Evolutionary conservation across 2,888 invertebrate genomes (phyloP).

Genomic region (Hemistola chrysoprasaria): DNA sequence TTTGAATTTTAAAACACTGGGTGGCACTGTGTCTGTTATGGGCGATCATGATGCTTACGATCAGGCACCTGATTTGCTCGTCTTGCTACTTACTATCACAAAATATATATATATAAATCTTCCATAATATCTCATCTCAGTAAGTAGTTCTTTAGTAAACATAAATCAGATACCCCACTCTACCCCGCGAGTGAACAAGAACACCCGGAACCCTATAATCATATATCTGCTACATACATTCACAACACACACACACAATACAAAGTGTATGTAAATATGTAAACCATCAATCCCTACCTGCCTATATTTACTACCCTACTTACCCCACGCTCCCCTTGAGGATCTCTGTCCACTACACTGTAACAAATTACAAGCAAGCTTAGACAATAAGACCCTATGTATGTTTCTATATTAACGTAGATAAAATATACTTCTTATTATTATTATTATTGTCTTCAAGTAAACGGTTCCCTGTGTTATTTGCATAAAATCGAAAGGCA

Average conservation of each 20-base stretch:
- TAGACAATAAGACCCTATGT: too few species aligned
- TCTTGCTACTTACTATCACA: too few species aligned
- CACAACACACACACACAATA: conserved; percentile 15
- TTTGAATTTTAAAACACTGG: too few species aligned
- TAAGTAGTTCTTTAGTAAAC: conserved; percentile 11
- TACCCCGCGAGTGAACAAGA: background rate
- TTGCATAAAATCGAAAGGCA: too few species aligned
- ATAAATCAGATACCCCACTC: background rate
- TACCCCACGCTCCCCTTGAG: background rate
- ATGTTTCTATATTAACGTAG: too few species aligned
- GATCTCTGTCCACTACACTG: background rate
- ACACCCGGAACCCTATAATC: conserved; percentile 2
- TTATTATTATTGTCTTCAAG: too few species aligned
- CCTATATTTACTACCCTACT: conserved; percentile 7
- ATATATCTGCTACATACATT: conserved; percentile 24
- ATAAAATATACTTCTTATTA: too few species aligned
- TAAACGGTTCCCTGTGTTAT: too few species aligned
- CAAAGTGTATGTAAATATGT: conserved; percentile 32
- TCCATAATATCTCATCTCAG: conserved; percentile 4
- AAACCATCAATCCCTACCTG: conserved; percentile 32
- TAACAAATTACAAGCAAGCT: background rate
- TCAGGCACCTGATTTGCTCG: too few species aligned
- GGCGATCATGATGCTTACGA: too few species aligned
- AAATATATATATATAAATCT: too few species aligned
- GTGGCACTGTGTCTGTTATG: too few species aligned